These are phyloP conservation scores for Sinhomidia bicolor DNA, from an alignment of 2,888 invertebrate genomes.

Conservation along the genomic window DNA sequence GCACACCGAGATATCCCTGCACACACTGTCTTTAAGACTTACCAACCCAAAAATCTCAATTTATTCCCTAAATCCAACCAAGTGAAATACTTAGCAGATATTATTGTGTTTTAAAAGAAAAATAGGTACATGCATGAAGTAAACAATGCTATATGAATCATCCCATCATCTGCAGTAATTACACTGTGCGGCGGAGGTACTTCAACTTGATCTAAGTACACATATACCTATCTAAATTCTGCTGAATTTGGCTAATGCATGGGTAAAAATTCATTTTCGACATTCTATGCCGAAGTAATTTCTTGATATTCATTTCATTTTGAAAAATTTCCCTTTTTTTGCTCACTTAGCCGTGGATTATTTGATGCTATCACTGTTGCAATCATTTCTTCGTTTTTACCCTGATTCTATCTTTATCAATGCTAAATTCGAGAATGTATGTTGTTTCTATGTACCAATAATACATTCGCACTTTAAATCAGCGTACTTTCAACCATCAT, in stretches of 20 bases:
- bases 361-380: neutral
- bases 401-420: neutral
- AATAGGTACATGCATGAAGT: neutral
- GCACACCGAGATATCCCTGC: too few relatives aligned
- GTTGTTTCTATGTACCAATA: neutral
- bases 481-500: neutral
- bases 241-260: neutral
- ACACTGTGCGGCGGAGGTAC: neutral
- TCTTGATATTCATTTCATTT: slow-evolving; percentile 62
- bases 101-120: neutral
- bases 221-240: too few relatives aligned
- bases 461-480: neutral
- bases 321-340: slow-evolving; percentile 48
- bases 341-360: slow-evolving; percentile 33
- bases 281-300: slow-evolving; percentile 67
- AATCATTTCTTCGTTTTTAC: neutral
- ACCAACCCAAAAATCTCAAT: slow-evolving; percentile 79
- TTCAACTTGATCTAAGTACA: too few relatives aligned
- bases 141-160: neutral
- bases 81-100: slow-evolving; percentile 38
- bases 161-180: neutral
- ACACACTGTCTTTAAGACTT: slow-evolving; percentile 20
- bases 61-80: slow-evolving; percentile 53
- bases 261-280: slow-evolving; percentile 20
- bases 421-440: neutral